These are phyloP conservation scores for Magallana nippona DNA, from an alignment of 2,888 invertebrate genomes.

Conservation along the genomic window DNA sequence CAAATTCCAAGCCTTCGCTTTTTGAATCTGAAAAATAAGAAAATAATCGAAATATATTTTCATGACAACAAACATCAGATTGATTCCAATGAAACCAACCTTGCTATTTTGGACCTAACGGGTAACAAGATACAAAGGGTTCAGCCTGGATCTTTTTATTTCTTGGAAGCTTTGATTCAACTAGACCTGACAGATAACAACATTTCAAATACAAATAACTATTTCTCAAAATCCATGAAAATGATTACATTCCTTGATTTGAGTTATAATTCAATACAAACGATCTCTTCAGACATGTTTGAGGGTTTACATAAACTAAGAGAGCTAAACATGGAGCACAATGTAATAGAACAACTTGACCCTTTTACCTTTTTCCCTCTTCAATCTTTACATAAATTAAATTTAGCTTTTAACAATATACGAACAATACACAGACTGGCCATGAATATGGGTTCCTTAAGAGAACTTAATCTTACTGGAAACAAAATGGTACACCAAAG, in stretches of 20 bases:
- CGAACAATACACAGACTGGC: background rate
- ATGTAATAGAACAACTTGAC: background rate
- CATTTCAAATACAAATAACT: conserved; percentile 12
- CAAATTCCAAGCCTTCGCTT: background rate
- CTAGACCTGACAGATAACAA: background rate
- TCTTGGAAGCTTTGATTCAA: background rate
- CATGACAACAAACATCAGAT: background rate
- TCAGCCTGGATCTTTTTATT: background rate
- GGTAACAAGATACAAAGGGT: background rate
- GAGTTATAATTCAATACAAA: background rate
- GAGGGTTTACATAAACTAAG: background rate
- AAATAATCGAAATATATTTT: background rate
- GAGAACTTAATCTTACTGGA: conserved; percentile 8
- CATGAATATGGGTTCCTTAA: background rate
- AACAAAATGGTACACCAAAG: background rate
- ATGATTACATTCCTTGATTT: background rate
- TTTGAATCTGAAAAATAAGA: background rate
- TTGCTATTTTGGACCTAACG: background rate
- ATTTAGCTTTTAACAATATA: conserved; percentile 2
- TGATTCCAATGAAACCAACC: background rate
- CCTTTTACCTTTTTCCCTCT: background rate
- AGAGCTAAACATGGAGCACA: conserved; percentile 24
- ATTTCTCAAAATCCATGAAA: background rate
- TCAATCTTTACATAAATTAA: background rate
- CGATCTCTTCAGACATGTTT: background rate